Evolutionary conservation across 2,797 vertebrate genomes (phyloP).

Genomic region (Enteromius fasciolatus): DNA sequence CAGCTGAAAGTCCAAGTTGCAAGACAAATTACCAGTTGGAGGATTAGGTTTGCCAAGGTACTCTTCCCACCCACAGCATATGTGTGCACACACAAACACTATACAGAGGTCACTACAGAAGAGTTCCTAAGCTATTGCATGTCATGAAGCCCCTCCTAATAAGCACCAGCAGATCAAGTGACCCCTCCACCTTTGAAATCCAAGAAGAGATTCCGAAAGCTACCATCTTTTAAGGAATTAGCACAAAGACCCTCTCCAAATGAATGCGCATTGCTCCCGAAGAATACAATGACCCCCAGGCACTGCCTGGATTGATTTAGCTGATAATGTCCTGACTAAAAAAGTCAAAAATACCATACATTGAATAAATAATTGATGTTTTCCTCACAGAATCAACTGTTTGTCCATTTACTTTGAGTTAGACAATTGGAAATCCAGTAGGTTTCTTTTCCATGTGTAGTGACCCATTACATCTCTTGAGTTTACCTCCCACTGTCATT

Average conservation of each 20-base stretch:
- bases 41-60: slow-evolving; percentile 23
- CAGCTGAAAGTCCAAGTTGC: background rate
- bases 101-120: slow-evolving; percentile 59
- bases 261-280: slow-evolving; percentile 51
- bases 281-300: slow-evolving; percentile 53
- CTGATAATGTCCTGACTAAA: slow-evolving; percentile 32
- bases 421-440: slow-evolving; percentile 14
- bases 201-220: slow-evolving; percentile 70
- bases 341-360: background rate
- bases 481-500: slow-evolving; percentile 43
- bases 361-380: background rate
- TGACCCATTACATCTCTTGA: slow-evolving; percentile 26
- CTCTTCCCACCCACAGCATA: slow-evolving; percentile 27
- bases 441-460: slow-evolving; percentile 35
- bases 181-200: slow-evolving; percentile 72
- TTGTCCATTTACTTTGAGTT: slow-evolving; percentile 9
- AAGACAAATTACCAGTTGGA: slow-evolving; percentile 7
- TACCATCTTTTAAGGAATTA: slow-evolving; percentile 54
- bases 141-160: slow-evolving; percentile 54
- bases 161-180: slow-evolving; percentile 69
- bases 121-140: slow-evolving; percentile 57
- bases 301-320: slow-evolving; percentile 36
- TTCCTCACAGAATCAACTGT: background rate
- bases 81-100: slow-evolving; percentile 40
- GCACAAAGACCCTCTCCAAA: slow-evolving; percentile 57